A percentile compares a stretch with the other conserved stretches of the same genome.
phyloP scores from a whole-genome alignment of 2,888 invertebrate genomes.

The Argyresthia albistria region DNA sequence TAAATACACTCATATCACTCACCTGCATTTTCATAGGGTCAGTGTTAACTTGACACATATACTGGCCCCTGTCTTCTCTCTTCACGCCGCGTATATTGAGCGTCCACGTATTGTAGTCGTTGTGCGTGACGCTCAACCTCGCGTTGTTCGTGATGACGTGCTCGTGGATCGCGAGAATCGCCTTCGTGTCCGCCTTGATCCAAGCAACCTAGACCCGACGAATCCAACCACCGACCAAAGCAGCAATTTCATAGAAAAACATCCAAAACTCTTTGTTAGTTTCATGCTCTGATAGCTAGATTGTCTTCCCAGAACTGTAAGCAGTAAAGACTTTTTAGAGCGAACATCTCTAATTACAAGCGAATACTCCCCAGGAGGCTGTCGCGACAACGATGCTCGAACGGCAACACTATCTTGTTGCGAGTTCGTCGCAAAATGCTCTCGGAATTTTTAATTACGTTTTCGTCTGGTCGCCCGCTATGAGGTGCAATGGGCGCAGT shows the following conservation, averaged over 20 bases:
- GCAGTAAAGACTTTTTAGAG: constrained; percentile 25
- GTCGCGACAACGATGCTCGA: constrained; percentile 58
- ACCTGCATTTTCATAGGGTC: constrained; percentile 97
- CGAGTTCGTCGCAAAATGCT: constrained; percentile 63
- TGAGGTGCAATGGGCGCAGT: constrained; percentile 50
- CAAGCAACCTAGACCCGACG: constrained; percentile 83
- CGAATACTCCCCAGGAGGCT: constrained; percentile 63
- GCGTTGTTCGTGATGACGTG: constrained; percentile 95
- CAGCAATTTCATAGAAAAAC: background rate
- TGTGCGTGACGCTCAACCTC: constrained; percentile 90
- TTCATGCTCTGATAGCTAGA: background rate
- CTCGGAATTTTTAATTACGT: constrained; percentile 73
- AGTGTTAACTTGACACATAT: constrained; percentile 96
- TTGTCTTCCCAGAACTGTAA: background rate
- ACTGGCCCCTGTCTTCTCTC: constrained; percentile 89
- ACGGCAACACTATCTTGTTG: constrained; percentile 68
- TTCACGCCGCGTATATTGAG: constrained; percentile 88
- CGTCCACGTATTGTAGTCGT: constrained; percentile 95
- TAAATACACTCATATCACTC: constrained; percentile 22
- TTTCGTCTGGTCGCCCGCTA: constrained; percentile 66
- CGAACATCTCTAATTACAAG: constrained; percentile 64
- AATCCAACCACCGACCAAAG: background rate
- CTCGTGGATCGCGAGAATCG: constrained; percentile 93
- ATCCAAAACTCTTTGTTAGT: background rate
- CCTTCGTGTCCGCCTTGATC: constrained; percentile 95